Evolutionary conservation across 2,797 vertebrate genomes (phyloP).

Genomic region (Etheostoma perlongum): DNA sequence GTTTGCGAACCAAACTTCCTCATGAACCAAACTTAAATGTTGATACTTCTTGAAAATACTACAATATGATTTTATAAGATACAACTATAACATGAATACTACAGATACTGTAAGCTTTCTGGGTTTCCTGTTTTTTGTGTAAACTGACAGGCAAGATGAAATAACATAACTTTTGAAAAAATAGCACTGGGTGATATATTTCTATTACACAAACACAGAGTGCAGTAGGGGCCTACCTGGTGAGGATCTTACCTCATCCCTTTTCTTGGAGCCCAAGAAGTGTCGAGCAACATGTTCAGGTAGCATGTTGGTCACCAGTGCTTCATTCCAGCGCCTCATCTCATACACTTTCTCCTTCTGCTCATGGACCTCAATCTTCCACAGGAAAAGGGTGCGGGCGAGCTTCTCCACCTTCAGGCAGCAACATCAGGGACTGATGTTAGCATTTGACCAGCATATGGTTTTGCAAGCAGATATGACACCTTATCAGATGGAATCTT

Average conservation of each 20-base stretch:
- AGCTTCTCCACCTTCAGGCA: constrained; percentile 91
- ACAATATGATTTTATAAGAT: background rate
- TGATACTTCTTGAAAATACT: background rate
- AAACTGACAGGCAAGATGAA: background rate
- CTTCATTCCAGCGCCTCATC: constrained; percentile 97
- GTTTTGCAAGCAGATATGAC: background rate
- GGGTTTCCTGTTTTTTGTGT: background rate
- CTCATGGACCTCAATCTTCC: constrained; percentile 96
- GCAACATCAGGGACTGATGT: constrained; percentile 7
- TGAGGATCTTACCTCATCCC: constrained; percentile 89
- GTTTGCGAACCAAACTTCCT: background rate
- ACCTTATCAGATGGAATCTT: background rate
- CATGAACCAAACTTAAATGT: background rate
- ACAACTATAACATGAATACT: background rate
- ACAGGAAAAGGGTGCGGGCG: constrained; percentile 93
- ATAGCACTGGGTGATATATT: background rate
- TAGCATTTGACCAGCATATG: background rate
- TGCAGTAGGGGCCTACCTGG: background rate
- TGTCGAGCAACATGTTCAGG: constrained; percentile 94
- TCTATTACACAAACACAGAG: background rate
- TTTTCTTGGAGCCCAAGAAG: constrained; percentile 95
- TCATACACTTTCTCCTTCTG: constrained; percentile 98
- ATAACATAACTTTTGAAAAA: background rate
- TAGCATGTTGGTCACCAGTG: constrained; percentile 96
- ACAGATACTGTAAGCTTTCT: background rate